A percentile compares a stretch with the other conserved stretches of the same genome.
Conservation (phyloP, 2,888 invertebrate genomes). For the Drosophila putrida region DNA sequence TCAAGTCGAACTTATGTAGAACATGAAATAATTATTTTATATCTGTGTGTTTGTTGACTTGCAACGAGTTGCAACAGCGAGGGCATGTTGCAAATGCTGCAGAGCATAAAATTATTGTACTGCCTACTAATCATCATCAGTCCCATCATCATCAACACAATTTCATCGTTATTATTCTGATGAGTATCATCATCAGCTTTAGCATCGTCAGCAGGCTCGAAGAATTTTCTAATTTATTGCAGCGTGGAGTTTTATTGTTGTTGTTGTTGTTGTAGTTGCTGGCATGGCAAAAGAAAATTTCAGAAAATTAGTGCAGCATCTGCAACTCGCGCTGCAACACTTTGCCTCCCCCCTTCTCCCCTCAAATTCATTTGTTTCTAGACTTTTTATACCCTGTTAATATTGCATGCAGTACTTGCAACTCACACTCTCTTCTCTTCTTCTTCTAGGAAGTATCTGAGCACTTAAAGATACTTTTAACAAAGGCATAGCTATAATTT, state of each 20-base stretch:
- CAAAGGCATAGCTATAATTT: not conserved
- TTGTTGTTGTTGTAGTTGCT: conserved; percentile 19
- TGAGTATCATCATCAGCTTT: conserved; percentile 13
- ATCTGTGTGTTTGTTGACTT: conserved; percentile 11
- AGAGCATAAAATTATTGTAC: conserved; percentile 59
- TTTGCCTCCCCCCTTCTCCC: not conserved
- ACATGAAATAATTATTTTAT: conserved; percentile 56
- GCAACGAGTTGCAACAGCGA: conserved; percentile 7
- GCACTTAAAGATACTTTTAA: not conserved
- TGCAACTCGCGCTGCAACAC: conserved; percentile 15
- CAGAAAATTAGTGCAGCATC: conserved; percentile 51
- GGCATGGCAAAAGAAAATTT: conserved; percentile 48
- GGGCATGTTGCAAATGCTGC: conserved; percentile 38
- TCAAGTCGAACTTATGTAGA: conserved; percentile 49
- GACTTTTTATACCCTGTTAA: conserved; percentile 17
- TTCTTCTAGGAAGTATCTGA: no score
- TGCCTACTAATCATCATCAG: conserved; percentile 37
- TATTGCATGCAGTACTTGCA: not conserved
- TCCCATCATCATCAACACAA: conserved; percentile 10
- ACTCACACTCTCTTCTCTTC: no score
- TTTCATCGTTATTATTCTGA: conserved; percentile 8
- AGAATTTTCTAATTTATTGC: conserved; percentile 52
- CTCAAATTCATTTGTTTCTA: conserved; percentile 3
- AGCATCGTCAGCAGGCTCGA: conserved; percentile 33
- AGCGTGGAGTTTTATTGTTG: conserved; percentile 31